Evolutionary conservation across 2,888 invertebrate genomes (phyloP), one percentile per base, ranked within the genome.

Genomic region (Amblyjoppa proteus): DNA sequence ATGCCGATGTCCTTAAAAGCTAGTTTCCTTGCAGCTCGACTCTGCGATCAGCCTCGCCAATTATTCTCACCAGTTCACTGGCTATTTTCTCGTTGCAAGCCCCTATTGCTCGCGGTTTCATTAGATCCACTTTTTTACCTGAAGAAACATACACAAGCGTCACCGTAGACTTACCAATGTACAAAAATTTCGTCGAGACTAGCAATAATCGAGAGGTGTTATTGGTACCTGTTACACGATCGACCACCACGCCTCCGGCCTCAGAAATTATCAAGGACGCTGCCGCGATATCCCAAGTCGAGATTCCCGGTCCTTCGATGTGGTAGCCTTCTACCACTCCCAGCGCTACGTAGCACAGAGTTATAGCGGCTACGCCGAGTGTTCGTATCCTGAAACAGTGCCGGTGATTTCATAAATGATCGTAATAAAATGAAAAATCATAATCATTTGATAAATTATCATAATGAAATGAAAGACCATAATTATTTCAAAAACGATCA

Each of bases 231-330:
- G 93, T 93, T 87, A 91, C 90, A 28, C 93, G 93, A 91, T 97
- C 96, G 53, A 95, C 94, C n/a, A 97, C 95, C 77, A 95, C 94
- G 45, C 97, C 98, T 20, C 97, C 97, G 61, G 98, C 97, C 95
- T 98, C 98, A 61, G 94, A 94, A 45, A 97, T 95, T 86, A 98
- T 97, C 56, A 98, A 92, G 34, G 95, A 96, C 2, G 97, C 97
- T 16, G 97, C 98, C 34, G 97, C 96, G 45, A 97, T 96, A 92
- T 98, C 98, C 98, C 98, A 98, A 13, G 96, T 95, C 89, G 97
- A 96, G 64, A 97, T 95, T 81, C 97, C 97, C 38, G 93, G 93
- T 58, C 93, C 93, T 91, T 97, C 97, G 89, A 97, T 97, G 89
- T 96, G 96, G 92, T 97, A 97, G 51, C 95, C 96, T 91, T 97